phyloP scores from a whole-genome alignment of 1,140 invertebrate genomes.

The Dinoponera quadriceps region DNA sequence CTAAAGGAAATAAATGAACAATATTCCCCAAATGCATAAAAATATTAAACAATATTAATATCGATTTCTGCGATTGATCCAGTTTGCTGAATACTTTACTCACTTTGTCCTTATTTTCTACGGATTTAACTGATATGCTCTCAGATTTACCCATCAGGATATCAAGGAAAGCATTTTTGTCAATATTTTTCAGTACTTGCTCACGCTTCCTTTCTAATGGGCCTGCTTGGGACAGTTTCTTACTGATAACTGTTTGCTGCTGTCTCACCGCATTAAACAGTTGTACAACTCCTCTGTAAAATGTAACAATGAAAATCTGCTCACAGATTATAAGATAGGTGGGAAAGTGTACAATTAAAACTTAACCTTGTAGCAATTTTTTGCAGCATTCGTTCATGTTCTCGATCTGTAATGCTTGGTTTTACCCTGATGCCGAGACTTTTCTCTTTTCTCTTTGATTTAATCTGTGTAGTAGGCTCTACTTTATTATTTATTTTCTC shows the following conservation, averaged over 20 bases:
- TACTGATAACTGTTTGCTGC: constrained; percentile 92
- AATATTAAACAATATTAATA: constrained; percentile 5
- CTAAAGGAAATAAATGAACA: no score
- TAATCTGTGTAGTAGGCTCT: constrained; percentile 58
- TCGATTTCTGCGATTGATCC: background rate
- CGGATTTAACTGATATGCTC: constrained; percentile 71
- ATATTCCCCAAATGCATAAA: background rate
- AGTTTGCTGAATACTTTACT: background rate
- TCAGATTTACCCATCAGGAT: constrained; percentile 91
- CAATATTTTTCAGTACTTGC: constrained; percentile 92
- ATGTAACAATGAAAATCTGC: constrained; percentile 51
- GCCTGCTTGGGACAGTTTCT: constrained; percentile 90
- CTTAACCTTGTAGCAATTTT: constrained; percentile 92
- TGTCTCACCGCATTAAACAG: constrained; percentile 95
- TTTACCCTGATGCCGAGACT: constrained; percentile 90
- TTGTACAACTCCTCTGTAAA: constrained; percentile 94
- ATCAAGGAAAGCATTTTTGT: constrained; percentile 93
- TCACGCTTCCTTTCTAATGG: constrained; percentile 93
- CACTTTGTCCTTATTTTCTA: constrained; percentile 50
- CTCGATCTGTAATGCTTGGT: constrained; percentile 90
- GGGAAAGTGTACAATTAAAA: constrained; percentile 22
- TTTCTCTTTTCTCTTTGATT: constrained; percentile 87
- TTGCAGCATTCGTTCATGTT: constrained; percentile 90
- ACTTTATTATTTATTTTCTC: constrained; percentile 74
- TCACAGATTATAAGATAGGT: constrained; percentile 18